These are phyloP conservation scores for Dynastes maya DNA, from an alignment of 2,888 invertebrate species.

Conservation along the genomic window DNA sequence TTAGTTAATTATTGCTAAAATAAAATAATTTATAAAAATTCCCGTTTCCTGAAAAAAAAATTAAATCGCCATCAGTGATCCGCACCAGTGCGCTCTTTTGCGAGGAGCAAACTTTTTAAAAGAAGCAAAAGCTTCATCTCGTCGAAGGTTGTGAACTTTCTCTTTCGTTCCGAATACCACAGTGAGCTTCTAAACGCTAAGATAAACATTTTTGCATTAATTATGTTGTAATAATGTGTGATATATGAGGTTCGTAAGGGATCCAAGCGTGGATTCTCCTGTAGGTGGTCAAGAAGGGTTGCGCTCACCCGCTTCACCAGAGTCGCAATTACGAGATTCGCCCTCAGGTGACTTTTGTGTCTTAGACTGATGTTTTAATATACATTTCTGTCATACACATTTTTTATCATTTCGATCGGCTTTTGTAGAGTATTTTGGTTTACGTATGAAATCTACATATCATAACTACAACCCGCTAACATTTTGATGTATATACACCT, in stretches of 20 bases:
- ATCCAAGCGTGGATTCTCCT: slow-evolving; percentile 67
- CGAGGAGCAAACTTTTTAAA: not conserved
- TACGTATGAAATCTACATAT: not conserved
- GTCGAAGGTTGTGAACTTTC: slow-evolving; percentile 42
- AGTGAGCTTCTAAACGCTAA: slow-evolving; percentile 35
- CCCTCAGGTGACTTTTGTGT: slow-evolving; percentile 66
- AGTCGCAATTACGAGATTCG: slow-evolving; percentile 63
- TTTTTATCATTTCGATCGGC: slow-evolving; percentile 16
- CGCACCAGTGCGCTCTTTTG: slow-evolving; percentile 16
- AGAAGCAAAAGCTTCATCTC: slow-evolving; percentile 27
- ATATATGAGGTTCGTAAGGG: slow-evolving; percentile 60
- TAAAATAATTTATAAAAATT: slow-evolving; percentile 31
- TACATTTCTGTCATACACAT: slow-evolving; percentile 48
- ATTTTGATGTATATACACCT: not conserved
- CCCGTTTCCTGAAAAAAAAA: slow-evolving; percentile 24
- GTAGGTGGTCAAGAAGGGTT: slow-evolving; percentile 64
- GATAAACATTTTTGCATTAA: slow-evolving; percentile 15
- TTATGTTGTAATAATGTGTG: slow-evolving; percentile 49
- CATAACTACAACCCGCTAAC: not conserved
- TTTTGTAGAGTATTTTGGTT: slow-evolving; percentile 5
- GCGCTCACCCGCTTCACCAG: slow-evolving; percentile 65
- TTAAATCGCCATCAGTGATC: slow-evolving; percentile 41
- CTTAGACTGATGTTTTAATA: slow-evolving; percentile 53
- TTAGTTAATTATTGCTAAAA: slow-evolving; percentile 26
- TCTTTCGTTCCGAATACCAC: slow-evolving; percentile 28